Percentiles rank a stretch among this genome's conserved stretches.
phyloP scores from a whole-genome alignment of 2,888 invertebrate species.

The Campoplex capitator region DNA sequence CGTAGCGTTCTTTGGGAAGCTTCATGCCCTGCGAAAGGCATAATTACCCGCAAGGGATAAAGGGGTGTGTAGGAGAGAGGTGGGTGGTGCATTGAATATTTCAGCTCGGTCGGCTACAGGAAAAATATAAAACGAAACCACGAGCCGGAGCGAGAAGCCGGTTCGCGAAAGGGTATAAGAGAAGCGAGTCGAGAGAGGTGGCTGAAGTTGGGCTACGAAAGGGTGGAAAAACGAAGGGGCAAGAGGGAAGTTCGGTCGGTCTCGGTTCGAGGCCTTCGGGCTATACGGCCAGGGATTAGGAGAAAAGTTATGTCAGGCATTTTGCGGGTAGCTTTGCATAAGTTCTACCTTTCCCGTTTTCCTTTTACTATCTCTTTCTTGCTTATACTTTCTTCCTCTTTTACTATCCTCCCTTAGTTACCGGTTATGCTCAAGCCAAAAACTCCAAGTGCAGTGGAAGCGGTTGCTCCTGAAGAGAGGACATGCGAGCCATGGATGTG shows the following conservation, averaged over 20 bases:
- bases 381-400: conserved; percentile 34
- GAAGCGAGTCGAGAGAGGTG: conserved; percentile 23
- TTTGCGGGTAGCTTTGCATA: conserved; percentile 82
- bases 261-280: conserved; percentile 73
- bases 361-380: conserved; percentile 51
- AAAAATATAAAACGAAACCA: conserved; percentile 72
- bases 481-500: conserved; percentile 34
- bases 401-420: conserved; percentile 47
- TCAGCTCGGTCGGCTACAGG: conserved; percentile 73
- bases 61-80: conserved; percentile 56
- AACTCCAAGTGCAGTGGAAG: conserved; percentile 35
- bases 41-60: conserved; percentile 79
- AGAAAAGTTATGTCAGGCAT: conserved; percentile 80
- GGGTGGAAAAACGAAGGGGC: conserved; percentile 59
- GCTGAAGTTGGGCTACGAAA: conserved; percentile 50
- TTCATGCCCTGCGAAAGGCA: conserved; percentile 74
- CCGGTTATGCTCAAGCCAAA: conserved; percentile 29
- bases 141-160: conserved; percentile 54
- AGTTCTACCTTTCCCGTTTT: conserved; percentile 74
- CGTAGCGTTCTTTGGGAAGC: conserved; percentile 62
- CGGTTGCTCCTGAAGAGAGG: conserved; percentile 30
- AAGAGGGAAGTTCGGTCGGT: conserved; percentile 68
- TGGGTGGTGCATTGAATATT: conserved; percentile 79
- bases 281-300: conserved; percentile 78
- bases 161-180: conserved; percentile 33